Base-by-base conservation (phyloP, 2,888 invertebrate species). In the Leptura quadrifasciata region DNA sequence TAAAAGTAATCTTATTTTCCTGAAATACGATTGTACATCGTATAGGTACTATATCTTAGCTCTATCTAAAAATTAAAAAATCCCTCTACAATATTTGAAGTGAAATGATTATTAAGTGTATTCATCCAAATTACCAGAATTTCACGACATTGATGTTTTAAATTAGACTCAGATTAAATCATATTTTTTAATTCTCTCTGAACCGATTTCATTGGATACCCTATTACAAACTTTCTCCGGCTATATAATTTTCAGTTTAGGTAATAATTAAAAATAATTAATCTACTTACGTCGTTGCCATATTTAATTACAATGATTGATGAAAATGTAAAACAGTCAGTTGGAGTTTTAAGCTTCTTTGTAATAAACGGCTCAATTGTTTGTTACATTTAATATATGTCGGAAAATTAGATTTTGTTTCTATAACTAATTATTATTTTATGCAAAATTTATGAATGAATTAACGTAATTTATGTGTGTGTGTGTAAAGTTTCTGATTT, bases 231-330 rank as follows among this genome's bases (percentile, higher is more conserved):
- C 35, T 57, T 58, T 35, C 39, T 4, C 9, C 15, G 58, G 8
- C 35, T n/a, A 4, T 21, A 27, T 57, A 69, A 57, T 57, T 69
- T 15, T 31, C 27, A 68, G 35, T 47, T 39, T 58, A 58, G 31
- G 69, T 57, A 58, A 58, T 58, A 69, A 69, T 69, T 69, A 69
- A 69, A 57, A 58, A 69, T 20, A 47, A 69, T 69, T 69, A 69
- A 69, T 69, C 69, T 69, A 39, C 35, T 35, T 35, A 69, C 69
- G 69, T n/a, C 69, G 35, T 58, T 39, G 21, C 58, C 58, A 58
- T 58, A 35, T 58, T 35, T 69, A 69, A 58, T 58, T 69, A 69
- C 18, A 39, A 39, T 69, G 69, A 69, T 69, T 69, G 69, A 69
- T 69, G 69, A 58, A 69, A 69, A n/a, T 31, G 39, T 57, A 39